phyloP scores from a whole-genome alignment of 2,888 invertebrate genomes.

The Mesorhabditis sp. region DNA sequence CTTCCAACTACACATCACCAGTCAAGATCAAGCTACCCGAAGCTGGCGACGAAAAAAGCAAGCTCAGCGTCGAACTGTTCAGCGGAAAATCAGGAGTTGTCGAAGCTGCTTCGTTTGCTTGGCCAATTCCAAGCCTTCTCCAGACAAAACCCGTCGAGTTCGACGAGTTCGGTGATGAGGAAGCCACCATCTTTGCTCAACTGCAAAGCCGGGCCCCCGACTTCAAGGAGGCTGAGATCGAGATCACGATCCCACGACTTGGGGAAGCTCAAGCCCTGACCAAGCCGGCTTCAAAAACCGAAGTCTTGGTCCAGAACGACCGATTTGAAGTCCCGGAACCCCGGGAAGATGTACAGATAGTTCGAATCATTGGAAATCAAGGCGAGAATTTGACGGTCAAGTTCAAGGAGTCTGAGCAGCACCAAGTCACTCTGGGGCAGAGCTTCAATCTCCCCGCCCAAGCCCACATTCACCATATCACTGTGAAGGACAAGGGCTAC shows the following conservation, averaged over 20 bases:
- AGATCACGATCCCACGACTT: slow-evolving; percentile 22
- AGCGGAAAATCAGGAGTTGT: slow-evolving; percentile 21
- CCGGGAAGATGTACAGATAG: slow-evolving; percentile 14
- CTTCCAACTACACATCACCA: slow-evolving; percentile 16
- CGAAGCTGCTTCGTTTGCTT: slow-evolving; percentile 12
- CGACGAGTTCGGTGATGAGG: slow-evolving; percentile 50
- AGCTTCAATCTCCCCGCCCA: slow-evolving; percentile 33
- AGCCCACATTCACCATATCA: slow-evolving; percentile 1
- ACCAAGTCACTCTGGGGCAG: slow-evolving; percentile 31
- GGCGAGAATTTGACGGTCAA: slow-evolving; percentile 22
- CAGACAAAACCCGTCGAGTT: slow-evolving; percentile 24
- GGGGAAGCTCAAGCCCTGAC: slow-evolving; percentile 17
- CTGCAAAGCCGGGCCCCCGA: slow-evolving; percentile 28
- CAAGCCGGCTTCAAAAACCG: slow-evolving; percentile 16
- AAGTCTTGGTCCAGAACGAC: slow-evolving; percentile 11
- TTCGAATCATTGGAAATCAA: slow-evolving; percentile 27
- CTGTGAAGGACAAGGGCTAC: slow-evolving; percentile 24
- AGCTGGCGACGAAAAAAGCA: slow-evolving; percentile 38
- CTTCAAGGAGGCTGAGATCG: slow-evolving; percentile 30
- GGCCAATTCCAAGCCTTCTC: slow-evolving; percentile 29
- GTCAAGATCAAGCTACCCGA: slow-evolving; percentile 24
- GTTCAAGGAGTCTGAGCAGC: slow-evolving; percentile 35
- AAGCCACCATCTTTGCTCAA: slow-evolving; percentile 44
- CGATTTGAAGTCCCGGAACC: slow-evolving; percentile 25
- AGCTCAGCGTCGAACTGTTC: slow-evolving; percentile 40